Base-by-base conservation (phyloP, 2,113 vertebrate species). In the Triplophysa rosa region DNA sequence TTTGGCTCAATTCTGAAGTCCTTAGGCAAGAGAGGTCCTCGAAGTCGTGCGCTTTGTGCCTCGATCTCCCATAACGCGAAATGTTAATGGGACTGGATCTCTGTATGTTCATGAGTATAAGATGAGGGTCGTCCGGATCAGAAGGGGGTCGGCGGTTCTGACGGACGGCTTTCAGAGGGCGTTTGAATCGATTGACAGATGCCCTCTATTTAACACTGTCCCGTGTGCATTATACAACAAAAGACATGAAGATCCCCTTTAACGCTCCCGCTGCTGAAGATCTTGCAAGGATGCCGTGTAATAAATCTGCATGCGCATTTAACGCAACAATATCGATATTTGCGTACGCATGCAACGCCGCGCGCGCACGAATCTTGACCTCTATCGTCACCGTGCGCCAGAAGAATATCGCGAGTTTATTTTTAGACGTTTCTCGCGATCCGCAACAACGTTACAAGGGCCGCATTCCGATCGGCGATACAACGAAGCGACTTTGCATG, bases 61-160 rank as follows among this genome's bases (percentile, higher is more conserved):
- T 93, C 89, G 96, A 94, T 95, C 98, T 94, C 93, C 97, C 98
- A 98, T 99, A 96, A 87, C 96, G 95, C 90, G 96, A 93, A 94
- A 98, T 99, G 89, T 95, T 95, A 93, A 99, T 99, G 88, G 98
- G 98, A 94, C 94, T 96, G 88, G 98, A 99, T 92, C 98, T 97
- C 94, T 97, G 98, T 97, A 98, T 96, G 98, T 97, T 98, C 98
- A 99, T 99, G 95, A 93, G 96, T 95, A 94, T 96, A 88, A 92
- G 91, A 88, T 92, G 89, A 29, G 83, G 86, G 77, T 86, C 73
- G 88, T 91, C 89, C 90, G 84, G 86, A 67, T 85, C 83, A 75
- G 21, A 73, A 78, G 11, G 64, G 66, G 82, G 16, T 56, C 16
- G 52, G n/a, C 52, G 66, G 56, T 33, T 82, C 80, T 68, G 68